Base-by-base conservation (phyloP, 1,140 invertebrate genomes). In the Aricia agestis region DNA sequence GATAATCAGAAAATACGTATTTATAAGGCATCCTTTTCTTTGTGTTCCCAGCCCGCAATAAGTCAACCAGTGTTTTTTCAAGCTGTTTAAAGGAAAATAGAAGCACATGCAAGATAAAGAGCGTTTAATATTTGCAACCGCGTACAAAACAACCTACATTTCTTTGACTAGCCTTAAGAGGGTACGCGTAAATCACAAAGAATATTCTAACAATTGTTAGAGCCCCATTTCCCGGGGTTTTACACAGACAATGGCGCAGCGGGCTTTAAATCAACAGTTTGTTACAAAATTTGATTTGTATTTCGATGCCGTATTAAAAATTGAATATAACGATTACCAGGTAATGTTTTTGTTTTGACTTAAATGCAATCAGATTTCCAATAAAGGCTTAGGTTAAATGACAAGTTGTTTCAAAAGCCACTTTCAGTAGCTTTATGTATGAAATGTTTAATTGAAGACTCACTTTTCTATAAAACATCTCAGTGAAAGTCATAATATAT, bases 121-220 rank as follows among this genome's bases (percentile, higher is more conserved):
- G 18, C 5, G 18, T 59, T 18, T 63, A 31, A 63, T 19, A 19
- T 63, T 63, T 63, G 59, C 59, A 63, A 63, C 18, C 59, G 59
- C 59, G 17, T 19, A 63, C 59, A 63, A 63, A 63, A 63, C 59
- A 63, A 63, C 59, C 18, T 63, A 63, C 59, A 31, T 63, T 63
- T 63, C 59, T 63, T 63, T 63, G 59, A 63, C 59, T 63, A 25
- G 58, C 59, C 59, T 52, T 63, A 63, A 63, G 59, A 63, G 59
- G 18, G 18, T 63, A 63, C 59, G 59, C 59, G 59, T 63, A 63
- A 63, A 63, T 63, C 59, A 63, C 59, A 63, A 19, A 63, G 18
- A 63, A 63, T 63, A 63, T 63, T 63, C 59, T 25, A 19, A 63
- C 59, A 63, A 63, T 63, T 63, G 59, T 63, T 59, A 63, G 18